Evolutionary conservation across 1,140 invertebrate genomes (phyloP).

Genomic region (Thaumetopoea pityocampa): DNA sequence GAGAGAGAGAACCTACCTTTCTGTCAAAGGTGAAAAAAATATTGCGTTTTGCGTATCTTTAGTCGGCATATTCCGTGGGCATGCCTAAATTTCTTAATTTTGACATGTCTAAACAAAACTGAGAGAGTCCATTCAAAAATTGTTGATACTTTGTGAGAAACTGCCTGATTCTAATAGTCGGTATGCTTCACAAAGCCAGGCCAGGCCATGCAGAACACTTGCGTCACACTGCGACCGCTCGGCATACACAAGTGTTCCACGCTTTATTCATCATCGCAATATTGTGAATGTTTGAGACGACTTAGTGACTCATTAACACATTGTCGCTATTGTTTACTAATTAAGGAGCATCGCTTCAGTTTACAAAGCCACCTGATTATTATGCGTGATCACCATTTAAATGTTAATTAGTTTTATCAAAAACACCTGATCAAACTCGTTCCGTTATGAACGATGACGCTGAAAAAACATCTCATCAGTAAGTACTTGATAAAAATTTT

Average conservation of each 20-base stretch:
- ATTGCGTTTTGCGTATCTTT: too few species aligned
- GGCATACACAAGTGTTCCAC: constrained; percentile 50
- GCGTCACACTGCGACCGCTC: constrained; percentile 28
- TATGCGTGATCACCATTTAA: constrained; percentile 72
- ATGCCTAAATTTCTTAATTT: too few species aligned
- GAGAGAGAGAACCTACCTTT: too few species aligned
- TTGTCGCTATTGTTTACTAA: constrained; percentile 59
- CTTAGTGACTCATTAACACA: constrained; percentile 50
- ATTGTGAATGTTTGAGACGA: constrained; percentile 40
- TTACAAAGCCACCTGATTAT: constrained; percentile 64
- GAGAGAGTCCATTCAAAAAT: too few species aligned
- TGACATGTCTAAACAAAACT: too few species aligned
- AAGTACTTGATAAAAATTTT: constrained; percentile 21
- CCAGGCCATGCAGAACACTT: constrained; percentile 18
- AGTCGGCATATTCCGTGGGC: too few species aligned
- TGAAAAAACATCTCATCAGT: constrained; percentile 25
- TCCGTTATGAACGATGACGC: constrained; percentile 25
- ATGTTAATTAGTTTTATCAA: constrained; percentile 69
- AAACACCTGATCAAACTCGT: constrained; percentile 60
- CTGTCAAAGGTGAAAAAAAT: too few species aligned
- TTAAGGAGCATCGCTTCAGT: constrained; percentile 56
- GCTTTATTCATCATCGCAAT: constrained; percentile 29
- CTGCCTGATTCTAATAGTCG: too few species aligned
- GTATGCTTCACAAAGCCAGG: too few species aligned
- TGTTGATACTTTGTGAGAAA: too few species aligned